Evolutionary conservation across 2,888 invertebrate species (phyloP), one percentile per base, ranked within the genome.

Genomic region (Polyommatus icarus): DNA sequence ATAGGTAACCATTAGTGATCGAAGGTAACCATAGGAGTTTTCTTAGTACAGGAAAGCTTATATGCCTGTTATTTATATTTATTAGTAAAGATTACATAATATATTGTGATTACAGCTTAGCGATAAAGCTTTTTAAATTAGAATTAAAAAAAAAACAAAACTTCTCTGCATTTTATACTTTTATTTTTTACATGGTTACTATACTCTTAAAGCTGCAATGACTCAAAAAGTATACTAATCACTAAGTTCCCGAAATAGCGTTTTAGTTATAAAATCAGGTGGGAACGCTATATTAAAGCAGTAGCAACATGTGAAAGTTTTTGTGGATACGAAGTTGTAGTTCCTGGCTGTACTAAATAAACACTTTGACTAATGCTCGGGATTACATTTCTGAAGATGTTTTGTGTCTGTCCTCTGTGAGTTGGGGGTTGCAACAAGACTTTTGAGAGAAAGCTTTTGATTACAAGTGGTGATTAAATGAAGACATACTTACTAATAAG

Each of bases 271-370:
- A 32, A 29, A 67, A 67, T 67, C 29, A 67, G 67, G 67, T 67
- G 29, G 67, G 29, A 67, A 67, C 32, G 29, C 1, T 29, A 67
- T 67, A 67, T 67, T 67, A 67, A 29, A 67, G 29, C 29, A 67
- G 67, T 29, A 12, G 15, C 29, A 15, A 18, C 24, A 61, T 61
- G 61, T 18, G 67, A 67, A 67, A 67, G 67, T 67, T 67, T 67
- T 67, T 67, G 67, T 67, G 67, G 67, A 67, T 20, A 29, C 15
- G 67, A 32, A 67, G 67, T 67, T 67, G 67, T 15, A 67, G 24
- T 67, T 54, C 54, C 54, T 76, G 40, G 24, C 29, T 46, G 71
- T 24, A 50, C 76, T 67, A 29, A 67, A 67, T 67, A 67, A 67
- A 67, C 67, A 67, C 67, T 67, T 67, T 67, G 29, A 67, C 67